These are phyloP conservation scores for Embidobia sp. DNA, from an alignment of 2,888 invertebrate species.

Conservation along the genomic window DNA sequence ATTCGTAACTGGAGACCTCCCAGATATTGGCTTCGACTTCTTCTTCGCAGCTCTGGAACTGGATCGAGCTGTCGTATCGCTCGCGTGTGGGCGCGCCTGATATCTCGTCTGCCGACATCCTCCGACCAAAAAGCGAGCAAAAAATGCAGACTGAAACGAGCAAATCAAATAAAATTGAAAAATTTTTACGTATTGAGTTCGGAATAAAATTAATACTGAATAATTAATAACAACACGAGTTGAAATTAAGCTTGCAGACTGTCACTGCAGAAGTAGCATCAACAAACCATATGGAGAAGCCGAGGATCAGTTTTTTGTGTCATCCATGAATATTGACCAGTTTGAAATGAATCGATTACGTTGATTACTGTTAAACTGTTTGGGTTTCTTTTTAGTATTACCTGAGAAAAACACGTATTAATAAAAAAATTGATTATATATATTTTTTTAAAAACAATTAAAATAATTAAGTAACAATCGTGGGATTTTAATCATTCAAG, in stretches of 20 bases:
- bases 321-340: no score
- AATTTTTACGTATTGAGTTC: slow-evolving; percentile 36
- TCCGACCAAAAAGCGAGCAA: slow-evolving; percentile 46
- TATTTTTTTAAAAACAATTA: no score
- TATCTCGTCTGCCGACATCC: slow-evolving; percentile 65
- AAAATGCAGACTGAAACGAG: slow-evolving; percentile 28
- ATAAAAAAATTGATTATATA: no score
- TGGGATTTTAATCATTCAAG: no score
- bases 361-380: no score
- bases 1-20: slow-evolving; percentile 69
- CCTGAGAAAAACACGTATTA: no score
- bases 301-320: no score
- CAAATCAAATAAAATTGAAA: slow-evolving; percentile 35
- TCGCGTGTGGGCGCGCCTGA: slow-evolving; percentile 68
- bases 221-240: slow-evolving; percentile 58
- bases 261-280: slow-evolving; percentile 13
- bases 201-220: slow-evolving; percentile 59
- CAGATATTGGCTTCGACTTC: slow-evolving; percentile 65
- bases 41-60: slow-evolving; percentile 63
- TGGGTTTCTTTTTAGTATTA: no score
- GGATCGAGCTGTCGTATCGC: slow-evolving; percentile 69
- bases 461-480: no score
- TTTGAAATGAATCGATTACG: no score
- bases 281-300: no score
- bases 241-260: slow-evolving; percentile 24